A percentile compares a stretch with the other conserved stretches of the same genome.
Conservation (phyloP, 2,888 invertebrate species). For the Tachina lurida region DNA sequence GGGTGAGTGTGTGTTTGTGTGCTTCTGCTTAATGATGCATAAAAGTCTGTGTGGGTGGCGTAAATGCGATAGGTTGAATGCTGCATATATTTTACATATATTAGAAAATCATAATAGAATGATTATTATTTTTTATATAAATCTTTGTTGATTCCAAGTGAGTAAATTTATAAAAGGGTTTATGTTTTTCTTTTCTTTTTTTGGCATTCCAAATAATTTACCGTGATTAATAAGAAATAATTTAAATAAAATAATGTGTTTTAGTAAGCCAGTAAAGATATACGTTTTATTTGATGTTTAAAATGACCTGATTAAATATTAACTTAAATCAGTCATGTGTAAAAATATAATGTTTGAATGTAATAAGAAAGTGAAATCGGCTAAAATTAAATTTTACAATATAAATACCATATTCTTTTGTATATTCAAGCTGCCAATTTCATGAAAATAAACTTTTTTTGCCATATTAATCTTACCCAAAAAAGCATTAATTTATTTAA, state of each 20-base stretch:
- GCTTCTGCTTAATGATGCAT: conserved; percentile 35
- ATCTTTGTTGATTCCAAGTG: conserved; percentile 38
- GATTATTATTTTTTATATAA: conserved; percentile 11
- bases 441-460: neutral
- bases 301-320: neutral
- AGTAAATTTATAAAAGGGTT: conserved; percentile 23
- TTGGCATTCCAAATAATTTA: neutral
- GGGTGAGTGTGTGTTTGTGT: neutral
- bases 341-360: too few relatives aligned
- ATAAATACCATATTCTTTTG: too few relatives aligned
- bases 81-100: conserved; percentile 37
- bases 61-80: neutral
- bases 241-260: neutral
- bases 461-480: conserved; percentile 20
- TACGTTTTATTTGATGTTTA: neutral
- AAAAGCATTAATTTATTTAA: conserved; percentile 35
- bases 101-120: conserved; percentile 27
- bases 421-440: neutral
- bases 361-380: too few relatives aligned
- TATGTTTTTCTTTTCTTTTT: neutral
- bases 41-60: conserved; percentile 2
- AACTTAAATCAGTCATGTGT: neutral
- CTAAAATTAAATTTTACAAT: too few relatives aligned
- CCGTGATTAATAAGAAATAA: neutral
- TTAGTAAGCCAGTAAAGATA: neutral